These are phyloP conservation scores for Strigamia crassipes DNA, from an alignment of 2,888 invertebrate species.

Conservation along the genomic window DNA sequence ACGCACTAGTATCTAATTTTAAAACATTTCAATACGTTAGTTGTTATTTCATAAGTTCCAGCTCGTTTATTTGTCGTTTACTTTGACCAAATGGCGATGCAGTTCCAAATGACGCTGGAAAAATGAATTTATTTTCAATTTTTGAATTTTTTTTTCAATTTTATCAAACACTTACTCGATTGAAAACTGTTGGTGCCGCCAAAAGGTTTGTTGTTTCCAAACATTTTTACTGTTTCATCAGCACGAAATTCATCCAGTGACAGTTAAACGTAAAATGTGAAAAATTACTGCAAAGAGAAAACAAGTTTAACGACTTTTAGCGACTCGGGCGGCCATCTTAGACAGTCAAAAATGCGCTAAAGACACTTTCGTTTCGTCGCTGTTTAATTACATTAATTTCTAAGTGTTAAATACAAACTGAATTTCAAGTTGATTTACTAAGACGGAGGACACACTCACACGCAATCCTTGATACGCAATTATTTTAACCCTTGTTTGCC, in stretches of 20 bases:
- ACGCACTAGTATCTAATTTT: constrained; percentile 66
- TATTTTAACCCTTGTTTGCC: not conserved
- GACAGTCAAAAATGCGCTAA: not conserved
- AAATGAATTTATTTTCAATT: not conserved
- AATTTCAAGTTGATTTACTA: too few species aligned
- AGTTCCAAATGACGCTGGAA: constrained; percentile 53
- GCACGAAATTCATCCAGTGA: not conserved
- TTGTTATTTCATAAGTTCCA: not conserved
- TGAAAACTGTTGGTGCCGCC: constrained; percentile 52
- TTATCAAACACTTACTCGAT: constrained; percentile 50
- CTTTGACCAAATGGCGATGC: constrained; percentile 61
- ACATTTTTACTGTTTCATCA: constrained; percentile 49
- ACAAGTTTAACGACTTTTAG: not conserved
- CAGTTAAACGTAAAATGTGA: not conserved
- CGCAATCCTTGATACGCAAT: not conserved
- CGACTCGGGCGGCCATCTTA: not conserved
- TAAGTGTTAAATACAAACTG: too few species aligned
- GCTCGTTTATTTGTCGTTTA: constrained; percentile 41
- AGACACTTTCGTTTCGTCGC: too few species aligned
- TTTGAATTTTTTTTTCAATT: too few species aligned
- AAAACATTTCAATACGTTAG: not conserved
- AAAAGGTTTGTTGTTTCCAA: constrained; percentile 52
- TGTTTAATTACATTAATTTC: too few species aligned
- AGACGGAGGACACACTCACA: not conserved
- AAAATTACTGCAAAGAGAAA: not conserved